Evolutionary conservation across 1,140 invertebrate species (phyloP).

Genomic region (Tetramorium alpestre): DNA sequence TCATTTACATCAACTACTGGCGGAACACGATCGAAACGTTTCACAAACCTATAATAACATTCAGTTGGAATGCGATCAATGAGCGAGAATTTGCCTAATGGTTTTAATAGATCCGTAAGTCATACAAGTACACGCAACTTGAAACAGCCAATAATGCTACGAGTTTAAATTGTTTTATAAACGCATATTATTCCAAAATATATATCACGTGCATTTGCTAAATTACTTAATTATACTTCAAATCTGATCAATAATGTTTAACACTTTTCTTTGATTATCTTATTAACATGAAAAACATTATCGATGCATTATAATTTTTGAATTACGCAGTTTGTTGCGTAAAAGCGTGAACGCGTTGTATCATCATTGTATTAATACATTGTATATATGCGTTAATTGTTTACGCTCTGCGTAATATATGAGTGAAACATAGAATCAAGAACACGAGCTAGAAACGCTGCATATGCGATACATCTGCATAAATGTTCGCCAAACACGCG

Average conservation of each 20-base stretch:
- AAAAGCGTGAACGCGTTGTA: too few species aligned
- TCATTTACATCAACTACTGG: conserved; percentile 33
- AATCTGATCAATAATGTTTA: not conserved
- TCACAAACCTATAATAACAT: conserved; percentile 49
- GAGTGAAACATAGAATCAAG: not conserved
- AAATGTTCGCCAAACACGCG: conserved; percentile 31
- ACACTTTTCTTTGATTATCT: too few species aligned
- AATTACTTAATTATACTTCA: not conserved
- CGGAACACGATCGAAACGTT: conserved; percentile 39
- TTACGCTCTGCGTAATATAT: not conserved
- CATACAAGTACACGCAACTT: conserved; percentile 20
- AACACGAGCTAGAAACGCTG: not conserved
- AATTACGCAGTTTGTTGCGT: too few species aligned
- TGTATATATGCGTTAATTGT: not conserved
- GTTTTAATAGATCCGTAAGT: conserved; percentile 53
- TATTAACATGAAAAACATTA: too few species aligned
- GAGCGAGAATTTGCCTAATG: conserved; percentile 31
- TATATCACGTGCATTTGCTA: not conserved
- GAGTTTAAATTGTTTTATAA: not conserved
- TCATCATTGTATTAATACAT: not conserved
- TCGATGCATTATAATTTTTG: too few species aligned
- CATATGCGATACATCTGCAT: conserved; percentile 35
- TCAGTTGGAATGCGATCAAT: conserved; percentile 27
- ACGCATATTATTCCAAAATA: not conserved
- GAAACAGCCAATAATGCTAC: not conserved